A percentile compares a stretch with the other conserved stretches of the same genome.
phyloP scores from a whole-genome alignment of 2,113 vertebrate genomes.

The Sylvia atricapilla region DNA sequence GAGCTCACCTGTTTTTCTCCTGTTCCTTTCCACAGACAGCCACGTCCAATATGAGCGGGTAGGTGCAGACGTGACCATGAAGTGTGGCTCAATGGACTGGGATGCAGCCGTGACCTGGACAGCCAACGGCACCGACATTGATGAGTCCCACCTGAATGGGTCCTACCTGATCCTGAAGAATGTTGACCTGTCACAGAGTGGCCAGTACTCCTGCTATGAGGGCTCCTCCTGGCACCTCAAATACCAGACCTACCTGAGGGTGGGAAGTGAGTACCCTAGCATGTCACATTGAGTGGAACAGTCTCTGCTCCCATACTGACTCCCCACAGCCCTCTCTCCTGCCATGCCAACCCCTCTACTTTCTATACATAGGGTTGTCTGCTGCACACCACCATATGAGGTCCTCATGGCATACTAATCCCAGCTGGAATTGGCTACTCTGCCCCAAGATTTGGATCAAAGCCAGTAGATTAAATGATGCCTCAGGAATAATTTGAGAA shows the following conservation, averaged over 20 bases:
- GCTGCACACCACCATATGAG: fast-evolving
- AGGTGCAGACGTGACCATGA: slow-evolving; percentile 88
- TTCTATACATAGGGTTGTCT: fast-evolving
- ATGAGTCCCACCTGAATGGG: slow-evolving; percentile 79
- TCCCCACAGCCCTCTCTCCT: neutral
- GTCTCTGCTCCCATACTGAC: neutral
- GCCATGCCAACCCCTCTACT: neutral
- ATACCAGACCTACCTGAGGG: slow-evolving; percentile 85
- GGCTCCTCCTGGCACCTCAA: slow-evolving; percentile 87
- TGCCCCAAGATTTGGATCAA: neutral
- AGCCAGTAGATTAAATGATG: neutral
- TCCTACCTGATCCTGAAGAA: slow-evolving; percentile 82
- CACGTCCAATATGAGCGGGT: slow-evolving; percentile 86
- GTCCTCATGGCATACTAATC: neutral
- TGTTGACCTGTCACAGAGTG: slow-evolving; percentile 82
- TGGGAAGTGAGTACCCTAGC: slow-evolving; percentile 86
- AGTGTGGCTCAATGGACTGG: slow-evolving; percentile 86
- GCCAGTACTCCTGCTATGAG: slow-evolving; percentile 94
- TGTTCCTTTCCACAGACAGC: slow-evolving; percentile 70
- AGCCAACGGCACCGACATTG: slow-evolving; percentile 89
- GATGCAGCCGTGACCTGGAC: slow-evolving; percentile 88
- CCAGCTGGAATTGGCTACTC: neutral
- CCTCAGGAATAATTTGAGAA: neutral
- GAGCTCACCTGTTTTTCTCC: neutral
- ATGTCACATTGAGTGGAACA: neutral